phyloP scores from a whole-genome alignment of 2,797 vertebrate genomes.

The Hoplostethus atlanticus region DNA sequence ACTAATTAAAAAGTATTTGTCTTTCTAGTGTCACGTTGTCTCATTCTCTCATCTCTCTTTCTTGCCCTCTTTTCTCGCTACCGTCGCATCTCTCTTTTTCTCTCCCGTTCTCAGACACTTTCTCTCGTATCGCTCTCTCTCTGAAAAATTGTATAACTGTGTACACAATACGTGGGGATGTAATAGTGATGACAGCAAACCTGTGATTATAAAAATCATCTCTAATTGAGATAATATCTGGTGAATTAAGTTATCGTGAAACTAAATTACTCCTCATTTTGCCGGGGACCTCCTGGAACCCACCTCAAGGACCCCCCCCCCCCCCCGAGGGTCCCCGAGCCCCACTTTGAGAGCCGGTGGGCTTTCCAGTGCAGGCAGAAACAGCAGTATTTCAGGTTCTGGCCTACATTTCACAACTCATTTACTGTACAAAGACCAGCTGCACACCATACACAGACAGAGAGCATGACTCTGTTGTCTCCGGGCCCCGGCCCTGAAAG shows the following conservation, averaged over 20 bases:
- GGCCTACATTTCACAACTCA: slow-evolving; percentile 80
- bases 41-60: too few species aligned
- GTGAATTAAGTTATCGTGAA: too few species aligned
- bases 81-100: background rate
- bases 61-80: background rate
- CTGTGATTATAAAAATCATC: too few species aligned
- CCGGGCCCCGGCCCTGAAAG: slow-evolving; percentile 34
- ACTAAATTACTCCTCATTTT: too few species aligned
- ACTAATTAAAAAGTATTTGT: too few species aligned
- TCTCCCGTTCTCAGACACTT: background rate
- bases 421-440: slow-evolving; percentile 69
- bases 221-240: too few species aligned
- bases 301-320: too few species aligned
- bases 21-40: too few species aligned
- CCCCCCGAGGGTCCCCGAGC: too few species aligned
- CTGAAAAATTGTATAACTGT: background rate
- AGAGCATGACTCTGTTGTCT: slow-evolving; percentile 59
- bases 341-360: slow-evolving; percentile 34
- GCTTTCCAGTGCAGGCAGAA: slow-evolving; percentile 39
- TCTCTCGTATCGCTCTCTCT: background rate
- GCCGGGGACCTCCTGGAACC: too few species aligned
- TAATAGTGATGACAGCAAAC: too few species aligned
- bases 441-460: slow-evolving; percentile 65
- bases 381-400: slow-evolving; percentile 11
- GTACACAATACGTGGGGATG: too few species aligned